Conservation (phyloP, 23 tunicate genomes). For the Trididemnum nubilum region DNA sequence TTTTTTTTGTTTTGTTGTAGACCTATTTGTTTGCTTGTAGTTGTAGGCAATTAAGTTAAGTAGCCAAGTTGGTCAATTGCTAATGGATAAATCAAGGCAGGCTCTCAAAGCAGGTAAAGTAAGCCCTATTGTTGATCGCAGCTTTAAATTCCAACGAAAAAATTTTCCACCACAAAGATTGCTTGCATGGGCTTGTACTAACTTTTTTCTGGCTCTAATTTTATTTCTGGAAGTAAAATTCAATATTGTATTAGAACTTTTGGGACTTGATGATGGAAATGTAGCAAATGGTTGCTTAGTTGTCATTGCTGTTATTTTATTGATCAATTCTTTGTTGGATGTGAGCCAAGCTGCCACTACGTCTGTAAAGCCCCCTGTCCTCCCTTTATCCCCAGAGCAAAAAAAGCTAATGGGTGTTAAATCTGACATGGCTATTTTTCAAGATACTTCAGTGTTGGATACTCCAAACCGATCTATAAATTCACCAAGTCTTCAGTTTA, state of each 20-base stretch:
- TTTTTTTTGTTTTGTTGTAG: too few species aligned
- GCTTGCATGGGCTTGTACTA: conserved; percentile 30
- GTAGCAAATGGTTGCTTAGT: neutral
- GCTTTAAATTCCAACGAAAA: neutral
- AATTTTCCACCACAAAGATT: neutral
- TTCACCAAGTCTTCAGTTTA: neutral
- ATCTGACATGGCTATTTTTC: neutral
- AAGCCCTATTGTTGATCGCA: conserved; percentile 46
- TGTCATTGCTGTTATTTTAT: conserved; percentile 1
- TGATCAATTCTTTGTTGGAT: conserved; percentile 32
- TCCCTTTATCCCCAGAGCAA: conserved; percentile 47
- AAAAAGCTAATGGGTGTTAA: conserved; percentile 53
- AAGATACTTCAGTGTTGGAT: neutral
- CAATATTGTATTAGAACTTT: neutral
- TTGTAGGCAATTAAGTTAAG: too few species aligned
- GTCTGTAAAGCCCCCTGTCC: neutral
- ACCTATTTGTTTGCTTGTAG: too few species aligned
- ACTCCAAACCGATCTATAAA: neutral
- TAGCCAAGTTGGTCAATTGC: too few species aligned
- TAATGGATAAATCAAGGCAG: conserved; percentile 36
- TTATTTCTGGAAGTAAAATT: conserved; percentile 37
- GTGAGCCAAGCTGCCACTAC: conserved; percentile 38
- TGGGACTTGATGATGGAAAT: conserved; percentile 2
- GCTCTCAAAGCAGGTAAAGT: conserved; percentile 48
- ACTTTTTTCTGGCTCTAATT: conserved; percentile 16